phyloP scores from a whole-genome alignment of 2,113 vertebrate species.

The Salvelinus sp. region DNA sequence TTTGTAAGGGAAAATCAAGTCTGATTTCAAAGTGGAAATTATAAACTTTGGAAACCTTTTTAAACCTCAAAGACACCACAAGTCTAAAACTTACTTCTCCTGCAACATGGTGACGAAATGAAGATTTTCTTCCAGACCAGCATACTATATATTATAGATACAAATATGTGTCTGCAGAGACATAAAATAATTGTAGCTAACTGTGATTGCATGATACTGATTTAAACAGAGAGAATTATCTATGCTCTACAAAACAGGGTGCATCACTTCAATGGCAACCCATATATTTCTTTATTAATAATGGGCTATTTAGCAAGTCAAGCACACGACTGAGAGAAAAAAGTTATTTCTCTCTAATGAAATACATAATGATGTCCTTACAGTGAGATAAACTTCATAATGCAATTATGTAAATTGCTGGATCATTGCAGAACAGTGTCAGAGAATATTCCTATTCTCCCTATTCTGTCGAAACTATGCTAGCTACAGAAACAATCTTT shows the following conservation, averaged over 20 bases:
- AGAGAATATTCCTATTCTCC: neutral
- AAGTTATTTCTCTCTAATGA: conserved; percentile 35
- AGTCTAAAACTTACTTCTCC: too few species aligned
- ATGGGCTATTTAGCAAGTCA: conserved; percentile 25
- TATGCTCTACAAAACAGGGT: too few species aligned
- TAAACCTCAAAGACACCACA: too few species aligned
- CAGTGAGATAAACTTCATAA: conserved; percentile 25
- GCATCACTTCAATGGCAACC: too few species aligned
- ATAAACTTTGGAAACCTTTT: too few species aligned
- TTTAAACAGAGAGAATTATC: too few species aligned
- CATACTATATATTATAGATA: neutral
- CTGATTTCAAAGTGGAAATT: too few species aligned
- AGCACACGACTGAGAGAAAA: conserved; percentile 13
- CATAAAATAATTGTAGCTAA: too few species aligned
- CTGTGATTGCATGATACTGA: too few species aligned
- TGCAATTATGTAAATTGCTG: conserved; percentile 27
- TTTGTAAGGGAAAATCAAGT: too few species aligned
- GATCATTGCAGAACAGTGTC: neutral
- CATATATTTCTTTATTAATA: neutral
- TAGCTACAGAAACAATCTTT: neutral
- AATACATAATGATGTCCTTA: conserved; percentile 34
- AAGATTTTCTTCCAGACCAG: too few species aligned
- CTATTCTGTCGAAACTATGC: neutral
- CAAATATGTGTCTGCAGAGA: neutral
- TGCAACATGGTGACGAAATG: too few species aligned